These are phyloP conservation scores for Cremastinae sp. DNA, from an alignment of 2,888 invertebrate genomes.

Conservation along the genomic window DNA sequence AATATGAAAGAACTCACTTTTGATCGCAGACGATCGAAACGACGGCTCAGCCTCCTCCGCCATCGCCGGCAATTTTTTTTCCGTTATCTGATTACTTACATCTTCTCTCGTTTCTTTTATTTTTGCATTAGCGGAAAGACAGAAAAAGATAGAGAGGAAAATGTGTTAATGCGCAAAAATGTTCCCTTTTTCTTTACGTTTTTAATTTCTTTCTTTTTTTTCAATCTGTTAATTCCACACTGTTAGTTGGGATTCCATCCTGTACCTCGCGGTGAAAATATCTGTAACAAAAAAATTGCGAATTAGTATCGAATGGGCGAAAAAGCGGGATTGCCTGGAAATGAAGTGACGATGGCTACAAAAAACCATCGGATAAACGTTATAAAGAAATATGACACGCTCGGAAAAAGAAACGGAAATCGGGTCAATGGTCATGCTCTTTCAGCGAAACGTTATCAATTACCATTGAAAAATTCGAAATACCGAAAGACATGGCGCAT, in stretches of 20 bases:
- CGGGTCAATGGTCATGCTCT: slow-evolving; percentile 42
- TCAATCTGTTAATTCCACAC: slow-evolving; percentile 59
- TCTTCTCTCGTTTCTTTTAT: slow-evolving; percentile 9
- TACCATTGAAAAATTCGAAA: no score
- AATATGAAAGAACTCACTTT: slow-evolving; percentile 56
- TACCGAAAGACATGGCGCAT: no score
- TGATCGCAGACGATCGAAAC: slow-evolving; percentile 49
- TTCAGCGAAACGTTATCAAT: slow-evolving; percentile 8
- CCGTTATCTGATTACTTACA: slow-evolving; percentile 52
- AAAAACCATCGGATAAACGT: slow-evolving; percentile 1
- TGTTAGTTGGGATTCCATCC: slow-evolving; percentile 57
- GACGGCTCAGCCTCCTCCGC: slow-evolving; percentile 43
- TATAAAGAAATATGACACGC: slow-evolving; percentile 12
- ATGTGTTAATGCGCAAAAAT: slow-evolving; percentile 46
- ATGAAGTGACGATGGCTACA: slow-evolving; percentile 5
- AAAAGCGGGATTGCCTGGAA: not conserved
- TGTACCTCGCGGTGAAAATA: slow-evolving; percentile 40
- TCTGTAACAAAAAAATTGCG: slow-evolving; percentile 38
- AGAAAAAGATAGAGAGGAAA: slow-evolving; percentile 23
- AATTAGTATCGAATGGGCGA: not conserved
- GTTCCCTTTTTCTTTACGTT: not conserved
- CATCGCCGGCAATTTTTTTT: slow-evolving; percentile 40
- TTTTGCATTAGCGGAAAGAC: slow-evolving; percentile 44
- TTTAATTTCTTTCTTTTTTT: slow-evolving; percentile 30
- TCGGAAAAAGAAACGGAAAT: slow-evolving; percentile 22